Base-by-base conservation (phyloP, 2,888 invertebrate genomes). In the Frankliniella intonsa region DNA sequence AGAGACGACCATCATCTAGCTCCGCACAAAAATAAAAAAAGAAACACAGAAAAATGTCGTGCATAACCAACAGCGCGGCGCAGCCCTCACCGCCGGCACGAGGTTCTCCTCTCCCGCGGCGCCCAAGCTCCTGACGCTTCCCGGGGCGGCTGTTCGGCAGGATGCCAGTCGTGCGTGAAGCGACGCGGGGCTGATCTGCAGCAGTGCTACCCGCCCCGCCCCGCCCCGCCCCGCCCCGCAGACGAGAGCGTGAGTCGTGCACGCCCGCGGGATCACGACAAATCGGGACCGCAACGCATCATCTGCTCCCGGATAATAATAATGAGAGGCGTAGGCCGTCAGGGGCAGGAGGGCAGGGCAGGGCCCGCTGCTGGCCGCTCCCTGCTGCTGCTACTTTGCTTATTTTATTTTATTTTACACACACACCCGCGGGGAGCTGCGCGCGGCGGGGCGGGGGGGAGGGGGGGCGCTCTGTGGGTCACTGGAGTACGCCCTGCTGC, bases 221-320 rank as follows among this genome's bases (percentile, higher is more conserved):
- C 69, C 22, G 69, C 55, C 17, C 17, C 17, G 55, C 55, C 17
- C 38, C 38, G 38, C 38, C 38, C 38, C 38, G 38, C 38, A 2
- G 69, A 76, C 25, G 69, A 76, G 22, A 76, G 69, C 69, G 69
- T 76, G 69, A 76, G 22, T 76, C 69, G 69, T 76, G 69, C 69
- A 76, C 69, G 69, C 69, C 69, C 69, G 22, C 69, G 69, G 69
- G 69, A 76, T 76, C 69, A 76, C 69, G 69, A 76, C 69, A 76
- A 76, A 76, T 76, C 69, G 69, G 25, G 69, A 25, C 69, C 69
- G 69, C 69, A 76, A 76, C 69, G 69, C 69, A 76, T 76, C 69
- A 76, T 76, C 69, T 76, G 69, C 69, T 76, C 69, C 69, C 69
- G 69, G 69, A 25, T 76, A 25, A 76, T 76, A 76, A 76, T 25